phyloP scores from a whole-genome alignment of 2,113 vertebrate genomes.

The Zosterops borbonicus region DNA sequence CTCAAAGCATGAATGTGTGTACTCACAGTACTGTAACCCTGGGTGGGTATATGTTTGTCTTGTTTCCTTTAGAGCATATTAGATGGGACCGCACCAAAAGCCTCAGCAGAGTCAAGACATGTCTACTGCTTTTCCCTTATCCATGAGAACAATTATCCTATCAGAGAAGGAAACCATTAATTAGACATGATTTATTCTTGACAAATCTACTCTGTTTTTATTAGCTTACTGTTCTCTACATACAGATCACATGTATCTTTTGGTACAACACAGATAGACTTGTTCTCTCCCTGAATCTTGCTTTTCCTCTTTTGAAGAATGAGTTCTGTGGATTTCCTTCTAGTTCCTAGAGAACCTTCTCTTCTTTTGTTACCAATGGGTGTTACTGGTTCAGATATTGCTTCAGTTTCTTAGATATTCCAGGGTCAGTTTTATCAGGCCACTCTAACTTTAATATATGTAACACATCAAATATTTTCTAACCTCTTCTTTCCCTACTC shows the following conservation, averaged over 20 bases:
- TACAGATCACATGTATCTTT: not conserved
- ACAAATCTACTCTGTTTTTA: not conserved
- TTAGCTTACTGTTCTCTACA: not conserved
- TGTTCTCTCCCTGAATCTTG: not conserved
- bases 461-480: not conserved
- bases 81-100: not conserved
- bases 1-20: not conserved
- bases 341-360: not conserved
- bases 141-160: not conserved
- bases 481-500: not conserved
- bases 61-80: not conserved
- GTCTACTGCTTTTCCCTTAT: not conserved
- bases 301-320: not conserved
- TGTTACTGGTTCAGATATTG: not conserved
- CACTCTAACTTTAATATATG: not conserved
- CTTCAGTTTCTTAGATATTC: not conserved
- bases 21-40: not conserved
- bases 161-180: not conserved
- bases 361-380: not conserved
- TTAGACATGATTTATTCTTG: not conserved
- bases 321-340: not conserved
- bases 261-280: not conserved
- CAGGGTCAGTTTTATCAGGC: not conserved
- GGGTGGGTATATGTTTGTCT: not conserved
- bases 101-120: not conserved